Evolutionary conservation across 92 coral and sea anemone genomes (phyloP).

Genomic region (Zoanthus sociatus): DNA sequence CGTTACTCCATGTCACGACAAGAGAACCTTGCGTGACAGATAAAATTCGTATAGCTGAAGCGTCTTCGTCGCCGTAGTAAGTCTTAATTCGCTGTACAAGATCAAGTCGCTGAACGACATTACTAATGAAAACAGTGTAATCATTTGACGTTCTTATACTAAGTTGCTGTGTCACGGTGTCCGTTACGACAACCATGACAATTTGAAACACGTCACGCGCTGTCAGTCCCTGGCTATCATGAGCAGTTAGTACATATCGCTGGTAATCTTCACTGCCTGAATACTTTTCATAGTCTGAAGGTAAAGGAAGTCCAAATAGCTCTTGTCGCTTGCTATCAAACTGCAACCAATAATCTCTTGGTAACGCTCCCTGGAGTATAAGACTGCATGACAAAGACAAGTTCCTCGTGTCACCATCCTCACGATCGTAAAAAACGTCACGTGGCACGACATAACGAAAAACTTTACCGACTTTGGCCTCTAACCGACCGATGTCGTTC

Average conservation of each 20-base stretch:
- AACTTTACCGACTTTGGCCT: slow-evolving; percentile 81
- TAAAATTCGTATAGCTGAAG: slow-evolving; percentile 66
- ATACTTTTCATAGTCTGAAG: slow-evolving; percentile 59
- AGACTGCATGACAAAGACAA: slow-evolving; percentile 60
- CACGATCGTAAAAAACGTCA: slow-evolving; percentile 90
- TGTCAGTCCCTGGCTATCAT: slow-evolving; percentile 67
- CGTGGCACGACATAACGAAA: slow-evolving; percentile 70
- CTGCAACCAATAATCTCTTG: slow-evolving; percentile 80
- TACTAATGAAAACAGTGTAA: slow-evolving; percentile 65
- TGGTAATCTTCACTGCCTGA: slow-evolving; percentile 60
- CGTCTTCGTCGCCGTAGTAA: slow-evolving; percentile 77
- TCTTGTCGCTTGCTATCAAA: slow-evolving; percentile 75
- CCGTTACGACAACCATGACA: slow-evolving; percentile 57
- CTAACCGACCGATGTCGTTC: slow-evolving; percentile 85
- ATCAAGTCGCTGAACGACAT: slow-evolving; percentile 71
- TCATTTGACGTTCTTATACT: slow-evolving; percentile 61
- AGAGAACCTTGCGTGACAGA: slow-evolving; percentile 78
- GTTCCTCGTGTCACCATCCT: slow-evolving; percentile 86
- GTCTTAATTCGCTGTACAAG: slow-evolving; percentile 66
- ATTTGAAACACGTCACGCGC: slow-evolving; percentile 88
- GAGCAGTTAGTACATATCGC: slow-evolving; percentile 77
- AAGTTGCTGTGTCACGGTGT: slow-evolving; percentile 71
- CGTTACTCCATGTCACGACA: slow-evolving; percentile 88
- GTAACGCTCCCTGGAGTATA: slow-evolving; percentile 52
- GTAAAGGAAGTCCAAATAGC: slow-evolving; percentile 82